Evolutionary conservation across 2,113 vertebrate genomes (phyloP).

Genomic region (Ammospiza nelsoni): DNA sequence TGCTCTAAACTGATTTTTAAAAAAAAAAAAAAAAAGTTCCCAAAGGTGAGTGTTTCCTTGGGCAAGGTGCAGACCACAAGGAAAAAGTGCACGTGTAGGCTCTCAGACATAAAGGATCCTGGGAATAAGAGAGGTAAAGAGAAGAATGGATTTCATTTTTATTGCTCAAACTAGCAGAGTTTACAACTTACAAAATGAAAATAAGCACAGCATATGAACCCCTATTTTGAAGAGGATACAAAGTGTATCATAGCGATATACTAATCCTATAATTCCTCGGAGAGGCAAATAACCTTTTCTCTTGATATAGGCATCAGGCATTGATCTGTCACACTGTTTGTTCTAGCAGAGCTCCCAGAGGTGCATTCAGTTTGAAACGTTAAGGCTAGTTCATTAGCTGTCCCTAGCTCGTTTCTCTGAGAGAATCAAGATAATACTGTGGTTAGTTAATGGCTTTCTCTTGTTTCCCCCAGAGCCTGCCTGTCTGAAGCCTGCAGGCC

Average conservation of each 20-base stretch:
- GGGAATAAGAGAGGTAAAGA: background rate
- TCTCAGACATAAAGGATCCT: background rate
- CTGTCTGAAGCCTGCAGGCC: constrained; percentile 90
- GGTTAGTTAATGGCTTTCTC: constrained; percentile 99
- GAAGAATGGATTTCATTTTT: background rate
- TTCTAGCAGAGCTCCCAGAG: constrained; percentile 89
- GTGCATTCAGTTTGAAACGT: constrained; percentile 85
- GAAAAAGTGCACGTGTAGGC: background rate
- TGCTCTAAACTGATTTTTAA: background rate
- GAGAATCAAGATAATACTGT: constrained; percentile 97
- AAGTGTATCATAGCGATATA: constrained; percentile 76
- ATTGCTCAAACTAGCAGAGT: constrained; percentile 13
- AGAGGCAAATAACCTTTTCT: constrained; percentile 94
- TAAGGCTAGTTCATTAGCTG: constrained; percentile 93
- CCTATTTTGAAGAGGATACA: constrained; percentile 76
- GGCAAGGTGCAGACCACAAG: background rate
- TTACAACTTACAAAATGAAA: constrained; percentile 9
- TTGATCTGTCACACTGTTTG: constrained; percentile 97
- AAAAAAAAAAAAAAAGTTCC: background rate
- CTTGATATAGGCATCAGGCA: constrained; percentile 91
- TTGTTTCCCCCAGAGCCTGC: constrained; percentile 94
- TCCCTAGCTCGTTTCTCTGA: constrained; percentile 89
- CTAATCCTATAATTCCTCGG: constrained; percentile 84
- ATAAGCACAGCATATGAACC: constrained; percentile 23
- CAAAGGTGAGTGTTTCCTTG: background rate